Evolutionary conservation across 2,113 vertebrate genomes (phyloP), one percentile per base, ranked within the genome.

Genomic region (Phaetusa simplex): DNA sequence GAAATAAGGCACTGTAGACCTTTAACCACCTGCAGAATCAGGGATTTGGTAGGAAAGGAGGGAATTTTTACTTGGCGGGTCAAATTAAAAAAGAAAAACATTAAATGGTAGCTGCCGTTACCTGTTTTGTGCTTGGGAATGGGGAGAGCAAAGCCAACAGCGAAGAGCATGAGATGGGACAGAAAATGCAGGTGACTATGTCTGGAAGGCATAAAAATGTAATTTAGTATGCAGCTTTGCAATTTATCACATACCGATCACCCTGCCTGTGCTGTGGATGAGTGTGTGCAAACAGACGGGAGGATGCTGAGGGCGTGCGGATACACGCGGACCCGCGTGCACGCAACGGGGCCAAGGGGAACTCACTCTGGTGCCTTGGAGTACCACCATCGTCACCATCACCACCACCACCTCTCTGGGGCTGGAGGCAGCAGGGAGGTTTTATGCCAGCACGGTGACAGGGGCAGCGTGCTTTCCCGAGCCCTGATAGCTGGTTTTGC

Each of bases 331-430:
- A 5, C 34, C 23, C 1, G 0, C 0, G 5, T 47, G 59, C 65
- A 5, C 1, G 3, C n/a, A 52, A 42, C 0, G 0, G 49, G 61
- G 55, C 76, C 45, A 9, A 0, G 0, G n/a, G 47, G 24, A 80
- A 1, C 59, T 23, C 27, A 2, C 42, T 8, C 17, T 4, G 22
- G 59, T 9, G 15, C 47, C n/a, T 43, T 3, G 59, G 59, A 58
- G 55, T 23, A 20, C 61, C 30, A 2, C 21, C 64, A 4, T 50
- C 4, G 1, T 3, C 65, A 72, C 62, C 55, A 52, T 18, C 38
- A 5, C 19, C 43, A 20, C 21, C 50, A 7, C 14, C 4, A 3
- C 34, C 13, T 74, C 32, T 12, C 5, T 14, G 47, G 34, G 67
- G n/a, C 56, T 55, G 45, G 20, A 34, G 21, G 30, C 61, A 79